Evolutionary conservation across 2,797 vertebrate species (phyloP).

Genomic region (Bradypus variegatus): DNA sequence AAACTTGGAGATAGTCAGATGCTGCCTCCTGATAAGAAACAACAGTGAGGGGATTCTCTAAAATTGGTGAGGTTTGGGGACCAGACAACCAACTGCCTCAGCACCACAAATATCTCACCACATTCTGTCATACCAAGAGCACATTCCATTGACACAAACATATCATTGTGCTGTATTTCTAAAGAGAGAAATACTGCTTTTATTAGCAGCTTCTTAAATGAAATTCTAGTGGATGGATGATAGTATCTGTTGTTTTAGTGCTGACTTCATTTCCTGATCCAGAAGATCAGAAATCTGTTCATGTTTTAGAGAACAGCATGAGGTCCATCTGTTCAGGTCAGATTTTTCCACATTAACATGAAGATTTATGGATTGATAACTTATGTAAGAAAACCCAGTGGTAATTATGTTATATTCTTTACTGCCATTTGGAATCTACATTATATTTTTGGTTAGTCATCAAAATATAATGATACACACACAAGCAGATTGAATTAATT

Average conservation of each 20-base stretch:
- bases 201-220: constrained; percentile 43
- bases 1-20: not conserved
- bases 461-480: constrained; percentile 13
- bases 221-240: constrained; percentile 25
- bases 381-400: constrained; percentile 51
- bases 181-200: constrained; percentile 38
- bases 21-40: not conserved
- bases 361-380: constrained; percentile 56
- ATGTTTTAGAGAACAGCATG: constrained; percentile 56
- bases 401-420: constrained; percentile 40
- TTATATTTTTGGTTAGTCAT: constrained; percentile 45
- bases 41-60: not conserved
- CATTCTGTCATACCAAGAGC: not conserved
- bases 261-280: constrained; percentile 57
- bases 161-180: constrained; percentile 18
- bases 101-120: not conserved
- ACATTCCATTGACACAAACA: constrained; percentile 11
- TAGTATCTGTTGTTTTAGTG: constrained; percentile 41
- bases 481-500: not conserved
- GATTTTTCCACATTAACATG: constrained; percentile 49
- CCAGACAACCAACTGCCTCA: not conserved
- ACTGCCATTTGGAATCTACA: constrained; percentile 49
- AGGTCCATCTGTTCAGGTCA: constrained; percentile 64
- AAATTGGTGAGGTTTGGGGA: not conserved
- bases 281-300: constrained; percentile 63